Evolutionary conservation across 2,797 vertebrate genomes (phyloP).

Genomic region (Cossypha heuglini): DNA sequence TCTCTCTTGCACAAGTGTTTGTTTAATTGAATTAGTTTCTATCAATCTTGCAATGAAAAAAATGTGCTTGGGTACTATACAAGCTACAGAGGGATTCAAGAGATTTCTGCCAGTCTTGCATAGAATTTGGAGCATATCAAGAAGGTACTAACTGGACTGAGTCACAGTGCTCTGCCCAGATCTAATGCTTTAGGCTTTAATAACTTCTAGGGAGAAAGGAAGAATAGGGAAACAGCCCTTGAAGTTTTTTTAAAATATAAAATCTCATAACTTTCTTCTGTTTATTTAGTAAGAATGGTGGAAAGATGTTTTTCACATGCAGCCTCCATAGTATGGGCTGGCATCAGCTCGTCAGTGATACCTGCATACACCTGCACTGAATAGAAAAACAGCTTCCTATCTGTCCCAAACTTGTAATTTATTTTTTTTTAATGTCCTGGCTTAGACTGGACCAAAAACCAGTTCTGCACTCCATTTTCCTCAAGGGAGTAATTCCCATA

Average conservation of each 20-base stretch:
- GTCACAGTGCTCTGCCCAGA: not conserved
- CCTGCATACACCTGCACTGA: not conserved
- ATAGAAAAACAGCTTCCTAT: not conserved
- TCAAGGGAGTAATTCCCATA: not conserved
- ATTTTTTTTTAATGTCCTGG: not conserved
- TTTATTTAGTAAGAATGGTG: not conserved
- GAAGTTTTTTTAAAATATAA: not conserved
- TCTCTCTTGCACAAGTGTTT: not conserved
- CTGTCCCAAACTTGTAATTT: not conserved
- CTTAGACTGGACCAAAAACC: not conserved
- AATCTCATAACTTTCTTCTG: not conserved
- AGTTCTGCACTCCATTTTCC: not conserved
- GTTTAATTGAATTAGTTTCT: not conserved
- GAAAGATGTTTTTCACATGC: not conserved
- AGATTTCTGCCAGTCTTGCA: not conserved
- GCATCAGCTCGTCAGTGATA: fast-evolving
- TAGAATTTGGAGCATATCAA: not conserved
- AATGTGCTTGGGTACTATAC: not conserved
- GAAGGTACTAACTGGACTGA: not conserved
- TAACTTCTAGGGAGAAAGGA: not conserved
- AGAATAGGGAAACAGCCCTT: not conserved
- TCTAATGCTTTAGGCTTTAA: not conserved
- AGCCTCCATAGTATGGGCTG: not conserved
- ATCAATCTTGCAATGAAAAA: not conserved
- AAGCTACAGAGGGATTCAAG: not conserved